phyloP scores from a whole-genome alignment of 2,797 vertebrate genomes.

The Nyctalus aviator region DNA sequence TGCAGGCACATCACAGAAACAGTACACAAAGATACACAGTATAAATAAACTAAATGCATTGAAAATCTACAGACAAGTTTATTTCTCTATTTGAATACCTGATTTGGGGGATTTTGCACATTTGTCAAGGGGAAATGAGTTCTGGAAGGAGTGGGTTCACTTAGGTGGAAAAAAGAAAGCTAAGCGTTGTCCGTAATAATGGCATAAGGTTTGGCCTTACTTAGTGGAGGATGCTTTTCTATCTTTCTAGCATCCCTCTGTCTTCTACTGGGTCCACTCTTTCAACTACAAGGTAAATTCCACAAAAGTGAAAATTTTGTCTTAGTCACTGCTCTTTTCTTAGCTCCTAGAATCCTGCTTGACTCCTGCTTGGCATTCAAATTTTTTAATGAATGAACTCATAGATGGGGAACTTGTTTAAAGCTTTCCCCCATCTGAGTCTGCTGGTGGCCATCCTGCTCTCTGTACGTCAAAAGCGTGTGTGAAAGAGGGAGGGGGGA shows the following conservation, averaged over 20 bases:
- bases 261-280: neutral
- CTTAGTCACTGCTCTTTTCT: neutral
- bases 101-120: neutral
- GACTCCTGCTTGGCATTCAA: neutral
- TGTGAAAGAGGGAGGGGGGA: neutral
- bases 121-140: neutral
- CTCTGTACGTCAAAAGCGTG: neutral
- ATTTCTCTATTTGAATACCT: neutral
- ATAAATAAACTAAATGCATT: neutral
- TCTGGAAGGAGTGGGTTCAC: neutral
- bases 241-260: slow-evolving; percentile 7
- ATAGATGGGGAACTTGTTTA: neutral
- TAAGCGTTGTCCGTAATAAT: neutral
- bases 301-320: neutral
- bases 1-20: neutral
- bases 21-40: neutral
- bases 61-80: neutral
- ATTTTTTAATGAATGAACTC: slow-evolving; percentile 19
- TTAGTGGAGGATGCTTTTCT: neutral
- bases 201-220: neutral
- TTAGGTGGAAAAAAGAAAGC: neutral
- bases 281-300: neutral
- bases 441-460: neutral
- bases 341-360: neutral
- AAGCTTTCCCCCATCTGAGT: neutral